phyloP scores from a whole-genome alignment of 2,113 vertebrate species.

The Pseudopodoces humilis region DNA sequence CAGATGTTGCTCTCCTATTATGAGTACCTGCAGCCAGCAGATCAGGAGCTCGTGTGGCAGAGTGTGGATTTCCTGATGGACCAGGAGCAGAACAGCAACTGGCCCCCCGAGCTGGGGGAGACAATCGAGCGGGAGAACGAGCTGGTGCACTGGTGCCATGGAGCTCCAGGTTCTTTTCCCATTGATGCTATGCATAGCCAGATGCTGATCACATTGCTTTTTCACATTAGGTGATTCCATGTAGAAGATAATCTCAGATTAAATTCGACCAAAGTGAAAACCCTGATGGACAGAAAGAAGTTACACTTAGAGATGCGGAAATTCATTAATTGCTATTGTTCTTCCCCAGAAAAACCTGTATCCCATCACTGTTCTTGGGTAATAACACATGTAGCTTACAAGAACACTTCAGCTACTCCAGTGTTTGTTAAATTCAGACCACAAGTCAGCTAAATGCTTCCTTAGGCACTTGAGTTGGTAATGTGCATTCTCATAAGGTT shows the following conservation, averaged over 20 bases:
- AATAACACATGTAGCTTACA: neutral
- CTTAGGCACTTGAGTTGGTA: neutral
- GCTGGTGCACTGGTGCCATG: slow-evolving; percentile 91
- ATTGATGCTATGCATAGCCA: neutral
- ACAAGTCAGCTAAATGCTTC: neutral
- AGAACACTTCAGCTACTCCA: neutral
- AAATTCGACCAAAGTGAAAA: neutral
- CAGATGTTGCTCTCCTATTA: slow-evolving; percentile 91
- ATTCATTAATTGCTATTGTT: neutral
- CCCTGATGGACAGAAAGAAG: neutral
- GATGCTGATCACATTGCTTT: neutral
- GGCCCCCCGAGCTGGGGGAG: slow-evolving; percentile 88
- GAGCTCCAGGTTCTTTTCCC: slow-evolving; percentile 81
- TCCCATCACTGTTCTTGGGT: neutral
- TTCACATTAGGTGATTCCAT: neutral
- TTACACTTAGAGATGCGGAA: neutral
- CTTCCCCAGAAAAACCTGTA: neutral
- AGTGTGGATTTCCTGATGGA: slow-evolving; percentile 91
- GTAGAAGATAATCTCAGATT: neutral
- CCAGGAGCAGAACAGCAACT: slow-evolving; percentile 91
- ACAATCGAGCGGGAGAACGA: slow-evolving; percentile 87
- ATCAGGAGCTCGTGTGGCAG: slow-evolving; percentile 89
- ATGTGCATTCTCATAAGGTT: neutral
- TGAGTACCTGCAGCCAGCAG: slow-evolving; percentile 81
- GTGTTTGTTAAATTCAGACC: neutral